These are phyloP conservation scores for Horisme vitalbata DNA, from an alignment of 2,888 invertebrate species.

Conservation along the genomic window DNA sequence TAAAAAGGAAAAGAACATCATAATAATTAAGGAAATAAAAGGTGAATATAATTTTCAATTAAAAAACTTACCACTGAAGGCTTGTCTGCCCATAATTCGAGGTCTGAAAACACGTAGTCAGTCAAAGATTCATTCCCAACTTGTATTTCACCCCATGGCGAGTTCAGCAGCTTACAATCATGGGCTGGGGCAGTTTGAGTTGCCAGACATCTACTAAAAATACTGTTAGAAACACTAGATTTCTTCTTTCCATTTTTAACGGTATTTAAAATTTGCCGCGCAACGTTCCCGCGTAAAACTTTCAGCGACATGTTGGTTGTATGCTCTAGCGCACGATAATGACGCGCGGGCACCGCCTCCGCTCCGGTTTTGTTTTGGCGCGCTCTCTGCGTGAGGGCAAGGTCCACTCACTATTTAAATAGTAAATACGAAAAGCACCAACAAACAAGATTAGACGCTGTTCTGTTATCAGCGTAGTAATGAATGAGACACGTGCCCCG, in stretches of 20 bases:
- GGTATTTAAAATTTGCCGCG: constrained; percentile 63
- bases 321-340: constrained; percentile 61
- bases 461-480: constrained; percentile 40
- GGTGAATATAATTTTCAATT: no score
- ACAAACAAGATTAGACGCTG: constrained; percentile 43
- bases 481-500: constrained; percentile 37
- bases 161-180: constrained; percentile 59
- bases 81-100: constrained; percentile 81
- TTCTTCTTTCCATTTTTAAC: constrained; percentile 52
- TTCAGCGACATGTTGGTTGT: constrained; percentile 71
- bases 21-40: no score
- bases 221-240: constrained; percentile 24
- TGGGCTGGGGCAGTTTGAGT: constrained; percentile 60
- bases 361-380: constrained; percentile 58
- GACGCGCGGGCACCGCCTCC: constrained; percentile 42
- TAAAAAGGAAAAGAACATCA: no score
- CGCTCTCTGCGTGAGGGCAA: constrained; percentile 60
- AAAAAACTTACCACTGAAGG: constrained; percentile 85
- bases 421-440: constrained; percentile 47
- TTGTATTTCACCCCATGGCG: constrained; percentile 77
- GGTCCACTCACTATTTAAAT: constrained; percentile 61
- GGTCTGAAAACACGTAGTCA: constrained; percentile 82
- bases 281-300: constrained; percentile 71
- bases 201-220: constrained; percentile 52
- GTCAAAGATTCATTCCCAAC: constrained; percentile 82